Evolutionary conservation across 2,797 vertebrate species (phyloP).

Genomic region (Galaxias olidus): DNA sequence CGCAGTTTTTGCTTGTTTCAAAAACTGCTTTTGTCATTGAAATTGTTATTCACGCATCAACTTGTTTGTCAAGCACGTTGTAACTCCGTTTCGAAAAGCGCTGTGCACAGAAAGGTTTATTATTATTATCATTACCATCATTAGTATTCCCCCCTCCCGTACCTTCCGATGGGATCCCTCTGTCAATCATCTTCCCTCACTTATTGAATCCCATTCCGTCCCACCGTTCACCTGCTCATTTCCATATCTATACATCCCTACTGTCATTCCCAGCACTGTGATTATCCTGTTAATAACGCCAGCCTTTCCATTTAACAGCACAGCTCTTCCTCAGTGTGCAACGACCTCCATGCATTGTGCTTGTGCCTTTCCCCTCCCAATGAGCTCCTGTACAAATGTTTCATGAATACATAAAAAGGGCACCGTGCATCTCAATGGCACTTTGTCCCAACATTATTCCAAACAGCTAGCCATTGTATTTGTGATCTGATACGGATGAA

Average conservation of each 20-base stretch:
- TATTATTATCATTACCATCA: too few relatives aligned
- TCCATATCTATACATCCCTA: not conserved
- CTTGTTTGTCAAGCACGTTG: too few relatives aligned
- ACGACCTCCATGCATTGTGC: constrained; percentile 20
- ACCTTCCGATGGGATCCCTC: not conserved
- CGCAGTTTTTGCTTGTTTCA: too few relatives aligned
- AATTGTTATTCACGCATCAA: too few relatives aligned
- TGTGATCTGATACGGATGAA: not conserved
- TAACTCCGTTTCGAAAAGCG: too few relatives aligned
- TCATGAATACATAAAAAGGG: constrained; percentile 21
- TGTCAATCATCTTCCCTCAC: not conserved
- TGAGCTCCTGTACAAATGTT: constrained; percentile 14
- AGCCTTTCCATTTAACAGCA: not conserved
- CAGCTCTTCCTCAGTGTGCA: constrained; percentile 1
- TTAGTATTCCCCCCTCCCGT: not conserved
- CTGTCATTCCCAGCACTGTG: not conserved
- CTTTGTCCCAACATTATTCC: not conserved
- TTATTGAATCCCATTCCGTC: not conserved
- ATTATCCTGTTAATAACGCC: too few relatives aligned
- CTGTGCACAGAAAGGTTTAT: too few relatives aligned
- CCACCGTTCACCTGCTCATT: not conserved
- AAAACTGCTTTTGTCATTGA: too few relatives aligned
- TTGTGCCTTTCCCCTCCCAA: not conserved
- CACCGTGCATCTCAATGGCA: not conserved
- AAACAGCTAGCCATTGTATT: not conserved